Conservation (phyloP, 30 jellyfish, hydroid and myxozoan genomes). For the Chrysaora quinquecirrha region DNA sequence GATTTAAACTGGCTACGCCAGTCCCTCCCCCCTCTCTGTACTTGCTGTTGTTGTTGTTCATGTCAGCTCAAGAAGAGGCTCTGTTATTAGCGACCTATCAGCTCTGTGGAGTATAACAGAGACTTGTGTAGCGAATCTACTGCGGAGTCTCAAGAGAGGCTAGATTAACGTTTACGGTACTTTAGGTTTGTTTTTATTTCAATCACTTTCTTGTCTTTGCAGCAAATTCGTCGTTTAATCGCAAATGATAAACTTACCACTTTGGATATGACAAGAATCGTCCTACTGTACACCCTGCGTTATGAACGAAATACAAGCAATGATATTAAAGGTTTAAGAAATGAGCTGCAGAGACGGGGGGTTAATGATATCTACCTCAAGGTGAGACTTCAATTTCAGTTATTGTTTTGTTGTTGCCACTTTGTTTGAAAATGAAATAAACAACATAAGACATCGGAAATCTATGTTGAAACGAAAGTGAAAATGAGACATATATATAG, state of each 20-base stretch:
- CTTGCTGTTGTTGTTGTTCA: too few species aligned
- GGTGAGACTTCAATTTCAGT: constrained; percentile 61
- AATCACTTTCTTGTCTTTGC: background rate
- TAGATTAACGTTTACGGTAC: too few species aligned
- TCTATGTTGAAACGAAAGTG: background rate
- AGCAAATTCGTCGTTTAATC: constrained; percentile 64
- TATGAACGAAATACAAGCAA: constrained; percentile 87
- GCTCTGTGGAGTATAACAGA: too few species aligned
- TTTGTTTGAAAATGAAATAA: too few species aligned
- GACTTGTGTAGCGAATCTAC: too few species aligned
- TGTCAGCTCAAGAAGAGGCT: too few species aligned
- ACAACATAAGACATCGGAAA: background rate
- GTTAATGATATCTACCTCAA: constrained; percentile 68
- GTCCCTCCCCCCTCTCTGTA: too few species aligned
- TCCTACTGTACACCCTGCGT: constrained; percentile 86
- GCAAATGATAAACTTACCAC: constrained; percentile 66
- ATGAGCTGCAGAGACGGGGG: constrained; percentile 80
- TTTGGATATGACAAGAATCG: constrained; percentile 84
- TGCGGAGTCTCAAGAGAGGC: too few species aligned
- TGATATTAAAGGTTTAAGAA: constrained; percentile 84
- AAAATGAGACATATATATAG: too few species aligned
- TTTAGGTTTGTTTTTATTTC: too few species aligned
- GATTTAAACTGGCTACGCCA: too few species aligned
- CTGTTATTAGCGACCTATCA: too few species aligned
- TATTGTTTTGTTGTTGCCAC: background rate